These are phyloP conservation scores for Micrasema longulum DNA, from an alignment of 1,140 invertebrate species.

Conservation along the genomic window DNA sequence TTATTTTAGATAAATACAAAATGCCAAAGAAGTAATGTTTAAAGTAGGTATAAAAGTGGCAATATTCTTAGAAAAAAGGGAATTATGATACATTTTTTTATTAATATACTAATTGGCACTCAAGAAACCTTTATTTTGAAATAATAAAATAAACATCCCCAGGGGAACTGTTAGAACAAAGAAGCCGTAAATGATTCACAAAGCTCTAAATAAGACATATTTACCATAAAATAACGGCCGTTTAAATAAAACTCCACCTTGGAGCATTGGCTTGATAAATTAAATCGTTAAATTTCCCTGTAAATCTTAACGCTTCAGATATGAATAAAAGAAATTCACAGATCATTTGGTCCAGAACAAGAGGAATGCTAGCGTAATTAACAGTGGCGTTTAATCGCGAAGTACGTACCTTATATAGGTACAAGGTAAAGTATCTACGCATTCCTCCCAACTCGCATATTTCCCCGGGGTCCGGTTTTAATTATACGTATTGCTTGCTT, in stretches of 20 bases:
- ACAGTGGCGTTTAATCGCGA: constrained; percentile 43
- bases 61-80: too few species aligned
- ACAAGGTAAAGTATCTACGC: constrained; percentile 19
- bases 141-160: too few species aligned
- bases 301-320: constrained; percentile 39
- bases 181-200: too few species aligned
- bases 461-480: constrained; percentile 47
- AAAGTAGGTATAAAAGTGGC: too few species aligned
- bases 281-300: constrained; percentile 23
- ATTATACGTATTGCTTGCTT: constrained; percentile 48
- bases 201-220: neutral
- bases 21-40: too few species aligned
- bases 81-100: too few species aligned
- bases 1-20: too few species aligned
- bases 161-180: too few species aligned
- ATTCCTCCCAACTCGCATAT: constrained; percentile 33
- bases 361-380: constrained; percentile 43
- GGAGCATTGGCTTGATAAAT: constrained; percentile 13
- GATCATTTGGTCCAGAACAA: constrained; percentile 33
- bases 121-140: too few species aligned
- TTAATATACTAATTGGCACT: too few species aligned
- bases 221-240: constrained; percentile 5
- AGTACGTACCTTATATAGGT: too few species aligned
- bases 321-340: constrained; percentile 46
- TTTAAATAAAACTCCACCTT: constrained; percentile 5